These are phyloP conservation scores for Scatophagus argus DNA, from an alignment of 2,113 vertebrate genomes.

Conservation along the genomic window DNA sequence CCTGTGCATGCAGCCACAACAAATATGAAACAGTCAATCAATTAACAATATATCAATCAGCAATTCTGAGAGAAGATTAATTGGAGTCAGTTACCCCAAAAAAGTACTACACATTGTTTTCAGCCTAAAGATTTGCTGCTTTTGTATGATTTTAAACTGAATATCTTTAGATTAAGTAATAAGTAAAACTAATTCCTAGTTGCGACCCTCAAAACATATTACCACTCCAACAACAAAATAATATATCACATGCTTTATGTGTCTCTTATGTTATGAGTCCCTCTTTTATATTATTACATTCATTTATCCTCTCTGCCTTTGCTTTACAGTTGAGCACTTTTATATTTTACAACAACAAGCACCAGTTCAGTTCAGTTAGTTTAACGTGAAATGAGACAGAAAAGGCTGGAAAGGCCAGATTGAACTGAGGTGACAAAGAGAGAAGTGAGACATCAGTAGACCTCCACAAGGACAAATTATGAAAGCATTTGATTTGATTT, in stretches of 20 bases:
- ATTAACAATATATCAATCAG: not conserved
- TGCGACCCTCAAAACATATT: not conserved
- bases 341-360: not conserved
- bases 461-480: not conserved
- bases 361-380: not conserved
- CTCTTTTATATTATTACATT: not conserved
- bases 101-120: not conserved
- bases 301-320: constrained; percentile 1
- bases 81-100: not conserved
- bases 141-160: not conserved
- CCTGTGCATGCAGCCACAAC: not conserved
- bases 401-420: not conserved
- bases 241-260: too few species aligned
- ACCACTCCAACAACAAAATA: too few species aligned
- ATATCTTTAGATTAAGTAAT: not conserved
- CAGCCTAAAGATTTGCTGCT: not conserved
- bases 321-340: not conserved
- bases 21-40: not conserved
- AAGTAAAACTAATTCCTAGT: too few species aligned
- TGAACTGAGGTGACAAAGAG: not conserved
- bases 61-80: too few species aligned
- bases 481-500: too few species aligned
- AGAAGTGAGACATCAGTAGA: not conserved
- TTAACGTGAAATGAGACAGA: constrained; percentile 8
- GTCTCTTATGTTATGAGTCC: too few species aligned